Evolutionary conservation across 2,888 invertebrate genomes (phyloP).

Genomic region (Trachelus stipa): DNA sequence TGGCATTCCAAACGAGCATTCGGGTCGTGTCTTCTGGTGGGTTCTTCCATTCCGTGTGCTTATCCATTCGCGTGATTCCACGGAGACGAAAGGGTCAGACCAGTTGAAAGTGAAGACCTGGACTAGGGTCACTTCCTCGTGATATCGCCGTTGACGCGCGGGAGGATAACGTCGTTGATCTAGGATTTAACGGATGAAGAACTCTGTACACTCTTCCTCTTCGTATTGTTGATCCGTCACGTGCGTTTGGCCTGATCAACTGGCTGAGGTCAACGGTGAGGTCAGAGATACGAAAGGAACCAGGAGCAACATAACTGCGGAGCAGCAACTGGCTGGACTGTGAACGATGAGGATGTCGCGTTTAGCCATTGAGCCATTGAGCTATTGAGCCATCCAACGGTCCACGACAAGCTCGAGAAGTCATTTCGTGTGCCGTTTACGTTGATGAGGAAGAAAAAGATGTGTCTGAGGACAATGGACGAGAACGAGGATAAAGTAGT

Average conservation of each 20-base stretch:
- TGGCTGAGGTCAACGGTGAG: not conserved
- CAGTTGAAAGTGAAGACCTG: not conserved
- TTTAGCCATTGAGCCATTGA: not conserved
- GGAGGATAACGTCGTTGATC: not conserved
- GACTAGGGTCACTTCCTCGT: not conserved
- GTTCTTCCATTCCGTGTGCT: not conserved
- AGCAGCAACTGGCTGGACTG: not conserved
- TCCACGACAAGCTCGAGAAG: not conserved
- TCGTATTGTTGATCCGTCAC: not conserved
- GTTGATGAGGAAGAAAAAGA: slow-evolving; percentile 34
- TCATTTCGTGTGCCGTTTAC: not conserved
- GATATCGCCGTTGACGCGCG: not conserved
- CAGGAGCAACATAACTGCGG: not conserved
- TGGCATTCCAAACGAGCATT: not conserved
- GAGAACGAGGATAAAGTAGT: slow-evolving; percentile 57
- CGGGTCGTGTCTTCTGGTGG: not conserved
- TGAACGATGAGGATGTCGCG: not conserved
- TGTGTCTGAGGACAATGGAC: slow-evolving; percentile 53
- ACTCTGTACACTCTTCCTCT: not conserved
- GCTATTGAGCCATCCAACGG: not conserved
- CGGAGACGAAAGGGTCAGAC: not conserved
- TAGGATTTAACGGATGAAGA: not conserved
- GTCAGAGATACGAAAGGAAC: not conserved
- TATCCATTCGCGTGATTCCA: not conserved
- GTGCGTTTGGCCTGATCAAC: not conserved